A percentile compares a stretch with the other conserved stretches of the same genome.
Evolutionary conservation across 23 tunicate genomes (phyloP).

Genomic region (Styela clava): DNA sequence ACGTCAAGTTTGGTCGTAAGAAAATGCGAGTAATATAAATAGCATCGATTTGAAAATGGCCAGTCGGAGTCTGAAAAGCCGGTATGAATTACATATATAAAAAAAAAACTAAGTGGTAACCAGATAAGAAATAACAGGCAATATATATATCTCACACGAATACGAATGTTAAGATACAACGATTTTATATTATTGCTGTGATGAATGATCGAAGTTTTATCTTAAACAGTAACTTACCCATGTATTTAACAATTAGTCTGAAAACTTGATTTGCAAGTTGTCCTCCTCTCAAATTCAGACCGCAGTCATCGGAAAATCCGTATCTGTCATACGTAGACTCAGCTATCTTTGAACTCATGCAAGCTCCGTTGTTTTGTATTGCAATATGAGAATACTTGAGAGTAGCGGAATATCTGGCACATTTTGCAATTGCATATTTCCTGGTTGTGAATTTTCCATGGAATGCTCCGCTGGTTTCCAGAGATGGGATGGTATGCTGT

Average conservation of each 20-base stretch:
- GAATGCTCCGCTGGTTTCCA: not conserved
- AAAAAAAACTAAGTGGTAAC: too few relatives aligned
- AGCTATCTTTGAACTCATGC: slow-evolving; percentile 1
- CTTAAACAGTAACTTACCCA: not conserved
- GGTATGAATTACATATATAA: too few relatives aligned
- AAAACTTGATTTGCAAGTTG: slow-evolving; percentile 23
- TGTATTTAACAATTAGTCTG: not conserved
- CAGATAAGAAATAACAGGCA: too few relatives aligned
- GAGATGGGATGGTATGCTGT: not conserved
- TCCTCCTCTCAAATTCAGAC: slow-evolving; percentile 7
- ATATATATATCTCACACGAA: too few relatives aligned
- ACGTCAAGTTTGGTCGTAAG: too few relatives aligned
- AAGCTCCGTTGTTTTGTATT: slow-evolving; percentile 23
- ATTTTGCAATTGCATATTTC: slow-evolving; percentile 3
- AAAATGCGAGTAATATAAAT: too few relatives aligned
- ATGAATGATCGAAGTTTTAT: too few relatives aligned
- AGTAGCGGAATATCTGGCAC: not conserved
- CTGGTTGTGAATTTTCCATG: not conserved
- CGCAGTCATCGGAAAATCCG: slow-evolving; percentile 8
- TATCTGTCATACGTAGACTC: slow-evolving; percentile 2
- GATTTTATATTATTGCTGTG: too few relatives aligned
- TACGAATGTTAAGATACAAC: too few relatives aligned
- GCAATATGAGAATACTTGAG: not conserved
- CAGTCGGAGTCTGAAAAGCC: too few relatives aligned
- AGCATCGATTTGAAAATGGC: too few relatives aligned